A percentile compares a stretch with the other conserved stretches of the same genome.
phyloP scores from a whole-genome alignment of 2,888 invertebrate genomes.

The Nycteola revayana region DNA sequence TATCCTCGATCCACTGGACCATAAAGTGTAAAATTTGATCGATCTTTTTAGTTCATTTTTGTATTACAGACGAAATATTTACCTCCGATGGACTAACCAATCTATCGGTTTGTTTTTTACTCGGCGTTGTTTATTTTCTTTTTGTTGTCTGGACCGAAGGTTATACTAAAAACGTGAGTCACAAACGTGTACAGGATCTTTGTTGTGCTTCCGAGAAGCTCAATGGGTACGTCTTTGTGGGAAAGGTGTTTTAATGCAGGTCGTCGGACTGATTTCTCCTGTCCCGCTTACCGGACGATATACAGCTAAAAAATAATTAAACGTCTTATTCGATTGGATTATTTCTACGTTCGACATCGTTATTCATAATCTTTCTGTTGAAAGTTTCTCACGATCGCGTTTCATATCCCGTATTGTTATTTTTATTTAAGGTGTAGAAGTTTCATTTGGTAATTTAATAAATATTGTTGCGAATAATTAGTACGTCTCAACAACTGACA shows the following conservation, averaged over 20 bases:
- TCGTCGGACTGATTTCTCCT: constrained; percentile 71
- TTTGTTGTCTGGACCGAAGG: constrained; percentile 61
- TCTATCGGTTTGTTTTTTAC: constrained; percentile 15
- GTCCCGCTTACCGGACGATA: constrained; percentile 47
- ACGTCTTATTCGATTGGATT: constrained; percentile 38
- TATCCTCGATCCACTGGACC: no score
- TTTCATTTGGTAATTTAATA: no score
- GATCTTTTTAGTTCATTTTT: neutral
- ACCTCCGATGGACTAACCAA: constrained; percentile 2
- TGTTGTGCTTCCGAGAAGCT: constrained; percentile 77
- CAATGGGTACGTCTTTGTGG: constrained; percentile 68
- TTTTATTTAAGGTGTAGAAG: no score
- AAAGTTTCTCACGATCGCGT: constrained; percentile 11
- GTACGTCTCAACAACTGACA: no score
- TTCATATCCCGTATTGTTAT: no score
- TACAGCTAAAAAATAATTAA: constrained; percentile 50
- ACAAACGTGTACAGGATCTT: constrained; percentile 73
- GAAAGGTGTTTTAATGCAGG: constrained; percentile 72
- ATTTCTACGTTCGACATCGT: constrained; percentile 33
- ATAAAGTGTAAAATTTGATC: no score
- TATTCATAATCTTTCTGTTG: constrained; percentile 27
- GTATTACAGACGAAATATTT: neutral
- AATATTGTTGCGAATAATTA: no score
- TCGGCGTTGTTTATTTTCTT: constrained; percentile 23
- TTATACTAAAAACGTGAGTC: constrained; percentile 61